Conservation (phyloP, 2,888 invertebrate genomes). For the Pecten maximus region DNA sequence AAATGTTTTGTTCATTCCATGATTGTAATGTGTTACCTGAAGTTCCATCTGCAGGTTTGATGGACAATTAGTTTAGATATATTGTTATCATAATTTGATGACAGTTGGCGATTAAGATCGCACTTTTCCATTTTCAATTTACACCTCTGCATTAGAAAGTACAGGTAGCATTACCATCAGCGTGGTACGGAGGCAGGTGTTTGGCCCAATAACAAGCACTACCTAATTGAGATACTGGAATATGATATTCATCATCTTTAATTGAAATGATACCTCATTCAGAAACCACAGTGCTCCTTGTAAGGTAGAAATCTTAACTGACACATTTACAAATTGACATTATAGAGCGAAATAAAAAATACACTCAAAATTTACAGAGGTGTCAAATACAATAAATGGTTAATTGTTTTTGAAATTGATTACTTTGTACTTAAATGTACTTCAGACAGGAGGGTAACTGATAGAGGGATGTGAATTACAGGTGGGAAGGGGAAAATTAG, state of each 20-base stretch:
- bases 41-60: not conserved
- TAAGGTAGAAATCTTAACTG: not conserved
- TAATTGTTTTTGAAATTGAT: slow-evolving; percentile 26
- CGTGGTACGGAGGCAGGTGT: not conserved
- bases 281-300: not conserved
- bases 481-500: not conserved
- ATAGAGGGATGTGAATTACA: not conserved
- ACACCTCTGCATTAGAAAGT: not conserved
- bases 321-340: not conserved
- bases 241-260: slow-evolving; percentile 17
- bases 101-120: not conserved
- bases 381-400: not conserved
- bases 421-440: not conserved
- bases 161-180: not conserved
- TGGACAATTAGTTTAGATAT: slow-evolving; percentile 26
- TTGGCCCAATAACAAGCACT: not conserved
- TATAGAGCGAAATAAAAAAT: not conserved
- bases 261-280: not conserved
- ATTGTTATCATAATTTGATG: slow-evolving; percentile 22
- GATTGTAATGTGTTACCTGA: not conserved
- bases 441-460: not conserved
- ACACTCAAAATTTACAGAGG: not conserved
- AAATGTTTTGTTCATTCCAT: not conserved
- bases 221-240: slow-evolving; percentile 16
- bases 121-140: slow-evolving; percentile 17